Evolutionary conservation across 2,888 invertebrate genomes (phyloP).

Genomic region (Gastrophysa polygoni): DNA sequence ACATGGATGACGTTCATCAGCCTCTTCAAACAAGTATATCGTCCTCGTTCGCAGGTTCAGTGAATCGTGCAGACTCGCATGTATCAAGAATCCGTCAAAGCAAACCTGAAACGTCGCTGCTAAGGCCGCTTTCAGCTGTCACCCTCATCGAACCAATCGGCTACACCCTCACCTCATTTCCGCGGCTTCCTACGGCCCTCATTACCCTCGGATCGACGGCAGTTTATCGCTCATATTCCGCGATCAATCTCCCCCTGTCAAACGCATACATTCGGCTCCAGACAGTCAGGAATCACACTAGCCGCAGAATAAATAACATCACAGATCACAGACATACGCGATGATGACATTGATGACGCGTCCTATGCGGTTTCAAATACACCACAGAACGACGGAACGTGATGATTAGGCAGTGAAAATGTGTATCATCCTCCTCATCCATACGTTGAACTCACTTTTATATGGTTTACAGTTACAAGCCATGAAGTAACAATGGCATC

Average conservation of each 20-base stretch:
- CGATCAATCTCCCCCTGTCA: slow-evolving; percentile 51
- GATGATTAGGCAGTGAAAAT: too few species aligned
- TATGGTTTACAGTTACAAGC: too few species aligned
- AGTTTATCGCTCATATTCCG: slow-evolving; percentile 45
- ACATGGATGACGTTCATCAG: too few species aligned
- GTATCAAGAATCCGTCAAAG: neutral
- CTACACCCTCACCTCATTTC: slow-evolving; percentile 36
- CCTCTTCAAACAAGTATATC: too few species aligned
- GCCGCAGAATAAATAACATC: slow-evolving; percentile 35
- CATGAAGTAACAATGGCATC: too few species aligned
- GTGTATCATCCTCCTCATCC: too few species aligned
- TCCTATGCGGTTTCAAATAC: too few species aligned
- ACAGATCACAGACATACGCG: neutral
- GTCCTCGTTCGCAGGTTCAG: too few species aligned
- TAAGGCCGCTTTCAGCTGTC: slow-evolving; percentile 26
- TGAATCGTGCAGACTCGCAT: neutral
- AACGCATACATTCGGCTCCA: slow-evolving; percentile 44
- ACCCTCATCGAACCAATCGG: slow-evolving; percentile 20
- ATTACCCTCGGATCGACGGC: slow-evolving; percentile 45
- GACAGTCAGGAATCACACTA: slow-evolving; percentile 43
- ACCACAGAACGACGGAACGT: too few species aligned
- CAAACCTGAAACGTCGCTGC: neutral
- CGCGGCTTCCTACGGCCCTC: slow-evolving; percentile 34
- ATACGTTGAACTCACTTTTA: too few species aligned
- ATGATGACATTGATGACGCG: slow-evolving; percentile 4